Evolutionary conservation across 2,113 vertebrate species (phyloP).

Genomic region (Atherinomorus stipes): DNA sequence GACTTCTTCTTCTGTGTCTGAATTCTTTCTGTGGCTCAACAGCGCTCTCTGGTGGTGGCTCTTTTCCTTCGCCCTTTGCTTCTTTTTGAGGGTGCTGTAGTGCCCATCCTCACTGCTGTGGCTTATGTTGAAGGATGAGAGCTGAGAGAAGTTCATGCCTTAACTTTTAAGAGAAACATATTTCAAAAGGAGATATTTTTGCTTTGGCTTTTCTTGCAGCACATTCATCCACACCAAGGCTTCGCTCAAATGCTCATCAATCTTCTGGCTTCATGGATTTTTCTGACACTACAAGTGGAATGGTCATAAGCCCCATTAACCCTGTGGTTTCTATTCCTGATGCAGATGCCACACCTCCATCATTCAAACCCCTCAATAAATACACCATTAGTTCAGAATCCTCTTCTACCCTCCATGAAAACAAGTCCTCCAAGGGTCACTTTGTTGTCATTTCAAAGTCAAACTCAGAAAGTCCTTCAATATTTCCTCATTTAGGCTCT

Average conservation of each 20-base stretch:
- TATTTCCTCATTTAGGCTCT: background rate
- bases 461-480: background rate
- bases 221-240: background rate
- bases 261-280: slow-evolving; percentile 3
- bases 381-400: background rate
- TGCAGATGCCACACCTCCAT: background rate
- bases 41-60: slow-evolving; percentile 57
- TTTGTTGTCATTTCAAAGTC: slow-evolving; percentile 62
- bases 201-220: slow-evolving; percentile 59
- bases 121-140: no score
- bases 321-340: slow-evolving; percentile 1
- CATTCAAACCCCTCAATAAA: slow-evolving; percentile 20
- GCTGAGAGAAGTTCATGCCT: no score
- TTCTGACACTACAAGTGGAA: background rate
- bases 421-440: slow-evolving; percentile 58
- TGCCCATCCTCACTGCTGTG: no score
- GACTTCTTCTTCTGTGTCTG: slow-evolving; percentile 22
- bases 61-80: background rate
- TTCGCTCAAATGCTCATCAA: slow-evolving; percentile 7
- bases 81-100: background rate
- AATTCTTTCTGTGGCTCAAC: slow-evolving; percentile 18
- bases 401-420: slow-evolving; percentile 27
- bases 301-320: background rate
- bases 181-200: slow-evolving; percentile 6
- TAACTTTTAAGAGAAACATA: no score